These are phyloP conservation scores for Aplidium turbinatum DNA, from an alignment of 23 tunicate species.

Conservation along the genomic window DNA sequence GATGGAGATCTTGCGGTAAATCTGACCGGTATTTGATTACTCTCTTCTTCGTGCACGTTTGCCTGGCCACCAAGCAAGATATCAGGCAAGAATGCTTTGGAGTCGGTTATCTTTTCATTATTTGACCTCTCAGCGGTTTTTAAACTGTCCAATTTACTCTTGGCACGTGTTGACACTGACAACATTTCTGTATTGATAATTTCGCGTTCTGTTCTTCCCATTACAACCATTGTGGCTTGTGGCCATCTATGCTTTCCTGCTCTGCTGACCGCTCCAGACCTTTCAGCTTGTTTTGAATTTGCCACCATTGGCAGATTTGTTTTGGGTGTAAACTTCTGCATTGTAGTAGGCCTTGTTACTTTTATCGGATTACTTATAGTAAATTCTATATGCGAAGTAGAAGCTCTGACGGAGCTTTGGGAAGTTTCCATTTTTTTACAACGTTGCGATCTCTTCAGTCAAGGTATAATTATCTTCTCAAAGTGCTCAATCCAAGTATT, in stretches of 20 bases:
- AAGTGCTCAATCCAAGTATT: too few species aligned
- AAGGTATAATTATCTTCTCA: too few species aligned
- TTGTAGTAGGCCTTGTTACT: conserved; percentile 38
- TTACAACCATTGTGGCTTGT: conserved; percentile 59
- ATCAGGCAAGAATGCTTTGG: conserved; percentile 21
- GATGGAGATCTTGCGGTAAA: conserved; percentile 54
- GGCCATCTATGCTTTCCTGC: conserved; percentile 65
- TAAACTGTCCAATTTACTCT: not conserved
- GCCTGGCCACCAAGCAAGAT: not conserved
- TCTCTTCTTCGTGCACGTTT: not conserved
- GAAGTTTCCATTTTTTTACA: too few species aligned
- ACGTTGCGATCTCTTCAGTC: too few species aligned
- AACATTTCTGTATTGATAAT: conserved; percentile 58
- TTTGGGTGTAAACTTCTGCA: conserved; percentile 50
- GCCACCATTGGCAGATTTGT: conserved; percentile 38
- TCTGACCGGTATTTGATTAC: conserved; percentile 3
- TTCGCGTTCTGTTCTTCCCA: conserved; percentile 51
- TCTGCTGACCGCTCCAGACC: conserved; percentile 62
- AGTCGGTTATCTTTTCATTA: conserved; percentile 1
- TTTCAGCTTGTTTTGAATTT: conserved; percentile 8
- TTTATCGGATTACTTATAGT: conserved; percentile 6
- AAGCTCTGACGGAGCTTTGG: too few species aligned
- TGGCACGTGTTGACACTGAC: conserved; percentile 55
- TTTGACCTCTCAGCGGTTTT: not conserved
- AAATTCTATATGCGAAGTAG: too few species aligned